Percentiles rank a stretch among this genome's conserved stretches.
Conservation (phyloP, 2,113 vertebrate species). For the Trogon surrucura region DNA sequence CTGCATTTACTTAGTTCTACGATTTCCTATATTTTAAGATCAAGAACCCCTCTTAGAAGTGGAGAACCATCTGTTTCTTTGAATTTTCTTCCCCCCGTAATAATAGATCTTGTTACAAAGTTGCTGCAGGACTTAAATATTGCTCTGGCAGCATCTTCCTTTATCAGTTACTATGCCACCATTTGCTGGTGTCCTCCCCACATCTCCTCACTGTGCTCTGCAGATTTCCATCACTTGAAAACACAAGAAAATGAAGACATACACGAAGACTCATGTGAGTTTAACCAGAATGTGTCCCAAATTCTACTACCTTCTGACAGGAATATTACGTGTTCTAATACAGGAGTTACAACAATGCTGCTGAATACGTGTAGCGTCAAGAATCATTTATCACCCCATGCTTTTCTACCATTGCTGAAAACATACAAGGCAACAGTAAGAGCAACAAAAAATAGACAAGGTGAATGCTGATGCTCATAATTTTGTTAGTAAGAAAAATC, state of each 20-base stretch:
- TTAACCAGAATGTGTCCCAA: neutral
- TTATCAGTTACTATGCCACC: neutral
- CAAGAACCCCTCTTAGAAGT: neutral
- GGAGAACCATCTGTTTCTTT: neutral
- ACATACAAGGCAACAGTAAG: neutral
- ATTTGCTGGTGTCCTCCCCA: accelerated
- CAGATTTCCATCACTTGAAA: neutral
- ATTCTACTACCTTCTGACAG: neutral
- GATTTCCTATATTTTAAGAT: neutral
- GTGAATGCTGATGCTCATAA: neutral
- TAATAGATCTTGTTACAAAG: neutral
- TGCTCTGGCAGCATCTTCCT: neutral
- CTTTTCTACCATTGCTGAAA: neutral
- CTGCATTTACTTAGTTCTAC: neutral
- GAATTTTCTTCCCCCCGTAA: neutral
- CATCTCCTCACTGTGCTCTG: neutral
- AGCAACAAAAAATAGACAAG: neutral
- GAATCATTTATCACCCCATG: neutral
- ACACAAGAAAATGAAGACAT: neutral
- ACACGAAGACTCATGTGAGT: neutral
- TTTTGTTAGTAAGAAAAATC: neutral
- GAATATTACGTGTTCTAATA: neutral
- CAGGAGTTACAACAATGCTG: accelerated
- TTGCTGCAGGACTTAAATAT: neutral
- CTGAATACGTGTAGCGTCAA: neutral